Evolutionary conservation across 2,797 vertebrate genomes (phyloP), one percentile per base, ranked within the genome.

Genomic region (Falco concolor): DNA sequence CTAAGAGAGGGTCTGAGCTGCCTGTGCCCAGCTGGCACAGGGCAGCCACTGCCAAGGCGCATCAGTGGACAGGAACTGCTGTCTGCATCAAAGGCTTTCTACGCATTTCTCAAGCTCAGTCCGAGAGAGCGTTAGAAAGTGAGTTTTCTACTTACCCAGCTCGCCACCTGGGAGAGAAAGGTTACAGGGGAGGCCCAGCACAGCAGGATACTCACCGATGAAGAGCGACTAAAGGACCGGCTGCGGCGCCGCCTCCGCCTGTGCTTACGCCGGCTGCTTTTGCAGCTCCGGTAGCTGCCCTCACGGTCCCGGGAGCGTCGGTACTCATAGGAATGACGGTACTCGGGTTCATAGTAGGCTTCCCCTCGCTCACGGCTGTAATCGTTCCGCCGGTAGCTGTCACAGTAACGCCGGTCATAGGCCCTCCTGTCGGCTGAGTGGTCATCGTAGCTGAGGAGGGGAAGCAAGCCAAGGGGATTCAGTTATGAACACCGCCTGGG

Each of bases 151-250:
- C 97, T 97, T 89, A 97, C 96, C 97, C 74, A 94, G 57, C 79
- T 61, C 81, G 13, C 44, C 74, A 88, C 93, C 91, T 97, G 96
- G 95, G 89, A 89, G 93, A 93, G 91, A 95, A 96, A 95, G 92
- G 94, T 93, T 94, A 98, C 97, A 92, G 93, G 98, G 94, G 83
- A 97, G 97, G 81, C 96, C 13, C 44, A 24, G 76, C 97, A 96
- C 96, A 96, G 97, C 90, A 59, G 88, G 90, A 83, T 98, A 99
- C 99, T 99, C 99, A 99, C 99, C 99, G 99, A 99, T 98, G 99
- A 99, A 22, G 99, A 99, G 96, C 97, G 98, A 98, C 99, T 99
- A 99, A 99, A 99, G 90, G 99, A 99, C 98, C 99, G 99, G 98
- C 99, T 99, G 98, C 98, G 99, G 98, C 98, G 99, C 98, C 99